These are phyloP conservation scores for Syndactyla subalaris DNA, from an alignment of 2,797 vertebrate species.

Conservation along the genomic window DNA sequence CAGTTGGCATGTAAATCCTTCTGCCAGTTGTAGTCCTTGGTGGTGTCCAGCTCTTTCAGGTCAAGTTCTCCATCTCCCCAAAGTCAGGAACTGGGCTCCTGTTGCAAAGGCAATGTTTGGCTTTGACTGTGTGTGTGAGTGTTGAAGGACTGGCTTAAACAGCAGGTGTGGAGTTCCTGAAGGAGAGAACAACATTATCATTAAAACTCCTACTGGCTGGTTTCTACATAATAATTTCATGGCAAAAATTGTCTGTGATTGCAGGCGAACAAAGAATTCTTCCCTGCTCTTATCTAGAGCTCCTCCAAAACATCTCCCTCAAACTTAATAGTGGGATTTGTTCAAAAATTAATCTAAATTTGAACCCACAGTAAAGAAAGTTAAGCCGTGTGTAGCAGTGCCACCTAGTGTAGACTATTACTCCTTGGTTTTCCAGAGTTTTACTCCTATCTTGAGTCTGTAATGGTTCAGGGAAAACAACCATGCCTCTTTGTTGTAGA, in stretches of 20 bases:
- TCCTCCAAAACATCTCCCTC: neutral
- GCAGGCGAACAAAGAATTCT: neutral
- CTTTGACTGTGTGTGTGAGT: neutral
- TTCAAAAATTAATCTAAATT: neutral
- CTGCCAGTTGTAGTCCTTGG: neutral
- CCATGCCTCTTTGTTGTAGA: neutral
- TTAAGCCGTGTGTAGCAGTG: constrained; percentile 9
- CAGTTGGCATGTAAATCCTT: neutral
- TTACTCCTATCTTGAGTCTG: neutral
- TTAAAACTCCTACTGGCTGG: neutral
- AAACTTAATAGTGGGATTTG: neutral
- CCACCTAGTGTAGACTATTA: constrained; percentile 48
- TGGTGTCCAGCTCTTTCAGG: neutral
- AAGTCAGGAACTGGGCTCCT: neutral
- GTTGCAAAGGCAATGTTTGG: neutral
- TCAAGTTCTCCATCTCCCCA: neutral
- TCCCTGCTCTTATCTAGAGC: neutral
- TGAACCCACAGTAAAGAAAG: neutral
- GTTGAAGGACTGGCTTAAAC: neutral
- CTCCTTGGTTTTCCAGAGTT: neutral
- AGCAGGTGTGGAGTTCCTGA: neutral
- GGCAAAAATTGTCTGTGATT: neutral
- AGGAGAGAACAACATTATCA: neutral
- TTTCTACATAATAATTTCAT: neutral
- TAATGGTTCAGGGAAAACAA: neutral